These are phyloP conservation scores for Euplexia lucipara DNA, from an alignment of 2,888 invertebrate species.

Conservation along the genomic window DNA sequence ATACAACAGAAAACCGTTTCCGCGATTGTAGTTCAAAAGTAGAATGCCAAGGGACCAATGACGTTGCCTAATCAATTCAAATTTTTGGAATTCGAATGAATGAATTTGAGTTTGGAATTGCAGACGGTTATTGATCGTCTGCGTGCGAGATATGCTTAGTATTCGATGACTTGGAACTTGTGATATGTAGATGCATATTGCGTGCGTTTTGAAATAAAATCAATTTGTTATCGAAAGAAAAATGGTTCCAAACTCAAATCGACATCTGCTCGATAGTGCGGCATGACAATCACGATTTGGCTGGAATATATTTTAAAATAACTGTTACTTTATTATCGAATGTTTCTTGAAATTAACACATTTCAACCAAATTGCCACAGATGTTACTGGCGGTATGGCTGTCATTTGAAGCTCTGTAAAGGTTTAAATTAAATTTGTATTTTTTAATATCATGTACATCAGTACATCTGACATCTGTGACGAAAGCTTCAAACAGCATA, in stretches of 20 bases:
- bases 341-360: neutral
- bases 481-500: conserved; percentile 25
- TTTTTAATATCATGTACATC: conserved; percentile 3
- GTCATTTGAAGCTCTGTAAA: neutral
- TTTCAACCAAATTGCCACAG: neutral
- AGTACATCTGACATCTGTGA: conserved; percentile 41
- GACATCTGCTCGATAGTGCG: conserved; percentile 56
- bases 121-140: conserved; percentile 61
- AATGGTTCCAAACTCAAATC: conserved; percentile 38
- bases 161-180: conserved; percentile 75
- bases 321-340: conserved; percentile 16
- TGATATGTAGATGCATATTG: conserved; percentile 66
- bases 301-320: conserved; percentile 14
- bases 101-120: conserved; percentile 76
- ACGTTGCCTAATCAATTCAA: conserved; percentile 82
- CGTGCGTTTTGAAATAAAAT: conserved; percentile 39
- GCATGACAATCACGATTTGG: conserved; percentile 45
- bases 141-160: conserved; percentile 65
- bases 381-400: neutral
- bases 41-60: conserved; percentile 76
- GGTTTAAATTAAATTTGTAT: neutral
- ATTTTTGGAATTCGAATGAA: conserved; percentile 82
- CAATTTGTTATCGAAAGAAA: conserved; percentile 57
- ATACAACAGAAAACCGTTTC: conserved; percentile 27
- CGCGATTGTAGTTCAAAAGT: conserved; percentile 56